phyloP scores from a whole-genome alignment of 2,888 invertebrate genomes.

The Eupeodes latifasciatus region DNA sequence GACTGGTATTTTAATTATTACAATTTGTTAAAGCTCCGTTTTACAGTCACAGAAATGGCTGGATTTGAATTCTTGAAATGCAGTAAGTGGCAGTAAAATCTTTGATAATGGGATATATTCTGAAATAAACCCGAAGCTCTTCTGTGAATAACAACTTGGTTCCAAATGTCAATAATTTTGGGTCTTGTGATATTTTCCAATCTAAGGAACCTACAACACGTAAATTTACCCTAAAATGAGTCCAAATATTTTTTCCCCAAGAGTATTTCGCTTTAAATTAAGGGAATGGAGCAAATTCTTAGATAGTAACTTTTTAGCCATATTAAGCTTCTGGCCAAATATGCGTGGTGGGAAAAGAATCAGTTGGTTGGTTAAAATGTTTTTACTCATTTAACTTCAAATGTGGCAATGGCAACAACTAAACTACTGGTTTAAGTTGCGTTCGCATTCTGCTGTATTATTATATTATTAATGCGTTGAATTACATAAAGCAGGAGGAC shows the following conservation, averaged over 20 bases:
- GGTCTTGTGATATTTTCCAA: no score
- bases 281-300: constrained; percentile 25
- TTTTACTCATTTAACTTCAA: not conserved
- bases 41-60: no score
- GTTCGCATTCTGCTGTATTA: constrained; percentile 1
- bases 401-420: constrained; percentile 36
- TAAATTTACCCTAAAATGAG: not conserved
- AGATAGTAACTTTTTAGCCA: constrained; percentile 18
- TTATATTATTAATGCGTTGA: constrained; percentile 66
- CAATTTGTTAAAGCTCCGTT: not conserved
- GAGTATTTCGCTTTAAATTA: constrained; percentile 44
- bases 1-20: not conserved
- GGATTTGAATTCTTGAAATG: no score
- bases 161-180: no score
- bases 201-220: not conserved
- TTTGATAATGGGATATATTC: no score
- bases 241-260: not conserved
- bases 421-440: constrained; percentile 43
- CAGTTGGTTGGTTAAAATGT: not conserved
- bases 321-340: constrained; percentile 45
- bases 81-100: no score
- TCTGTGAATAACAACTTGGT: no score
- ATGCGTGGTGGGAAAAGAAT: constrained; percentile 47
- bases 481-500: constrained; percentile 65
- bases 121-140: no score